Percentiles rank a stretch among this genome's conserved stretches.
Evolutionary conservation across 2,888 invertebrate species (phyloP).

Genomic region (Andrena hattorfiana): DNA sequence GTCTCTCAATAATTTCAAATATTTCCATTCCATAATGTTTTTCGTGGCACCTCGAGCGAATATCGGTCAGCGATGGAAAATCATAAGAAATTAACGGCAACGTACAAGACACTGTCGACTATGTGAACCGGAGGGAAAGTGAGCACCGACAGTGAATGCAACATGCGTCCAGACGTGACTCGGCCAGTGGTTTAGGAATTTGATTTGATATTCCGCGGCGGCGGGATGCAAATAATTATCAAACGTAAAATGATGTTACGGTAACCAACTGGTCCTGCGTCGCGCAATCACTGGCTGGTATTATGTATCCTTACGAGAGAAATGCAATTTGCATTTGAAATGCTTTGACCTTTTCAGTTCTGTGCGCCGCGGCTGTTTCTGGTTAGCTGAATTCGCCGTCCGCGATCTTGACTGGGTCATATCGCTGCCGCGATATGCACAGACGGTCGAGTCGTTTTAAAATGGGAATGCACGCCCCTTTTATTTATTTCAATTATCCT

Average conservation of each 20-base stretch:
- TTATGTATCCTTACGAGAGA: slow-evolving; percentile 52
- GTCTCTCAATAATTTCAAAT: neutral
- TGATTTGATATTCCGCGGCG: slow-evolving; percentile 47
- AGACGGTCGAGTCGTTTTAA: neutral
- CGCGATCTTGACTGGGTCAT: slow-evolving; percentile 53
- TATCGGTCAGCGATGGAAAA: slow-evolving; percentile 26
- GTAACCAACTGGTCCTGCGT: slow-evolving; percentile 32
- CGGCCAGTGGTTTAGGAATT: slow-evolving; percentile 49
- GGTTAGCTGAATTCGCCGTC: slow-evolving; percentile 45
- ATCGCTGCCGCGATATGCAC: neutral
- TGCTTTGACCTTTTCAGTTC: slow-evolving; percentile 77
- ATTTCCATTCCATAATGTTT: neutral
- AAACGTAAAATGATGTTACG: slow-evolving; percentile 46
- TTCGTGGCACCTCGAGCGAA: neutral
- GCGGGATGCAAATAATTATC: slow-evolving; percentile 58
- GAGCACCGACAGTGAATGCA: slow-evolving; percentile 27
- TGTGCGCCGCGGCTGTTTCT: slow-evolving; percentile 30
- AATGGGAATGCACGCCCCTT: neutral
- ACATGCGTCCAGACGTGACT: slow-evolving; percentile 52
- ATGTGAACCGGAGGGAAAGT: slow-evolving; percentile 41
- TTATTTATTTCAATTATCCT: too few species aligned
- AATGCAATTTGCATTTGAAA: slow-evolving; percentile 78
- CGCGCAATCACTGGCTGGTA: slow-evolving; percentile 53
- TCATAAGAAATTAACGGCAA: slow-evolving; percentile 25
- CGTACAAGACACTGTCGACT: neutral